phyloP scores from a whole-genome alignment of 2,888 invertebrate genomes.

The Anticlea derivata region DNA sequence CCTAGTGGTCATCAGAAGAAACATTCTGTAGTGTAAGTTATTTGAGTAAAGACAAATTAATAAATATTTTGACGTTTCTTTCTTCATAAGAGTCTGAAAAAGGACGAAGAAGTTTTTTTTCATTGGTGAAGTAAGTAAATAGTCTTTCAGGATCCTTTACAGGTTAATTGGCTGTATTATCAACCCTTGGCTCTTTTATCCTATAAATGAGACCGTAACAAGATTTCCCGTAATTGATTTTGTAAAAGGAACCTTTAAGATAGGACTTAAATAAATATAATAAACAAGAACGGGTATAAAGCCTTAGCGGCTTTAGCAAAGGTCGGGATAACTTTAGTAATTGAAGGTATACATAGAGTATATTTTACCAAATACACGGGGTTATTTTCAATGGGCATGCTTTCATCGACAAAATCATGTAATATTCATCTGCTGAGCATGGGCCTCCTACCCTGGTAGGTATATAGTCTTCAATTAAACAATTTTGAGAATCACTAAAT shows the following conservation, averaged over 20 bases:
- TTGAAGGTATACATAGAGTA: background rate
- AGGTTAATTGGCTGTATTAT: conserved; percentile 22
- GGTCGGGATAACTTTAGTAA: background rate
- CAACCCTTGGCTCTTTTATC: conserved; percentile 25
- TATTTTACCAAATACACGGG: too few relatives aligned
- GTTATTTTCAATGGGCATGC: too few relatives aligned
- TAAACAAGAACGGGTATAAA: conserved; percentile 9
- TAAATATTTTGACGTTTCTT: too few relatives aligned
- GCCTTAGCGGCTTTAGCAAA: conserved; percentile 6
- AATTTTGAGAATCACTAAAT: too few relatives aligned
- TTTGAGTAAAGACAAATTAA: too few relatives aligned
- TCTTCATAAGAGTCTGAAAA: too few relatives aligned
- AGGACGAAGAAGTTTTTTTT: conserved; percentile 1
- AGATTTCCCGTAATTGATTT: conserved; percentile 46
- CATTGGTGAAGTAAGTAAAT: conserved; percentile 11
- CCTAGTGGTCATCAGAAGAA: too few relatives aligned
- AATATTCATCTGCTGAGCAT: too few relatives aligned
- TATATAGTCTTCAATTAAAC: too few relatives aligned
- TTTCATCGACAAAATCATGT: too few relatives aligned
- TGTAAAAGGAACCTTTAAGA: conserved; percentile 43
- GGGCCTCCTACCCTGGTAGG: too few relatives aligned
- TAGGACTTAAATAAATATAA: conserved; percentile 36
- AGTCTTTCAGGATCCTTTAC: conserved; percentile 12
- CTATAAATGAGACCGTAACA: conserved; percentile 37
- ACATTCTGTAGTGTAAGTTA: too few relatives aligned